Evolutionary conservation across 1,140 invertebrate genomes (phyloP), one percentile per base, ranked within the genome.

Genomic region (Aphis craccivora): DNA sequence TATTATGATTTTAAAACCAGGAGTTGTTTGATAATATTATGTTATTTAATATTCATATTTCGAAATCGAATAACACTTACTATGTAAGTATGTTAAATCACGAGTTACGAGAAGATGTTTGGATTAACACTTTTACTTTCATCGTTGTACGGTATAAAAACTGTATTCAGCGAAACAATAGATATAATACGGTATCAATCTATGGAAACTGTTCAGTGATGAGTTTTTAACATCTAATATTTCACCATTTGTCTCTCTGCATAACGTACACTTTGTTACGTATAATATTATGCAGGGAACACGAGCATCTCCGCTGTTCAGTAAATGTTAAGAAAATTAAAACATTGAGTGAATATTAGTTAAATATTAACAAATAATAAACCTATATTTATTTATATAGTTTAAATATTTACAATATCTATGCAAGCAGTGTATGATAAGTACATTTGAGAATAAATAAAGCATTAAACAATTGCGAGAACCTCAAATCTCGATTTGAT

Each of bases 11-110:
- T 1, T n/a, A n/a, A 5, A n/a, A n/a, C 4, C 30, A 35, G 60
- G 60, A 76, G 55, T 60, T 76, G 60, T 76, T n/a, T n/a, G 30
- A 76, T 76, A 76, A n/a, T n/a, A 76, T 35, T 14, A 11, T 35
- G n/a, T 76, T 30, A n/a, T 76, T 84, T 25, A 84, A 51, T 48
- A 89, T 89, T 89, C 87, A 51, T 23, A 25, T 89, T 89, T 89
- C 87, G 87, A 89, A 89, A 89, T 89, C 48, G n/a, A 53, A 53
- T 53, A 2, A 22, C 43, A n/a, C 84, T 20, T 30, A n/a, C 55
- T 30, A 25, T 30, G 60, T n/a, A 76, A 37, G 81, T 83, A 23
- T 37, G 37, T 40, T 40, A 43, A 86, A 86, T 43, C 25, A 86
- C 84, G 30, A 43, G 43, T 86, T 86, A 86, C 84, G 84, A 86